A percentile compares a stretch with the other conserved stretches of the same genome.
These are phyloP conservation scores for Cryptotermes secundus DNA, from an alignment of 1,140 invertebrate species.

Conservation along the genomic window DNA sequence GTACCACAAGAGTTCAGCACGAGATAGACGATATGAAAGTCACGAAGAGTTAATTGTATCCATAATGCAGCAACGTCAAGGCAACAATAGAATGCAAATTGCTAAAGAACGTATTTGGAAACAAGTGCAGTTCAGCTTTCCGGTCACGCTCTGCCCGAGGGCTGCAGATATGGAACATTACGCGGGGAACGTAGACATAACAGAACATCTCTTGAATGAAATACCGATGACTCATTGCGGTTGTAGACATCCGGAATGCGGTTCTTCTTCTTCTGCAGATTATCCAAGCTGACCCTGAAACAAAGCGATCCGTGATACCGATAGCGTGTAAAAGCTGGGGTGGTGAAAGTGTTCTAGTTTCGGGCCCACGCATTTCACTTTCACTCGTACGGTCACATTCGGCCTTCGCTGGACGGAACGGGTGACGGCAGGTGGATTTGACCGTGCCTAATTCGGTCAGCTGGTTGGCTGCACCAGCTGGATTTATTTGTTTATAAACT, in stretches of 20 bases:
- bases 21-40: too few species aligned
- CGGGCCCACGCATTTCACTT: background rate
- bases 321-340: too few species aligned
- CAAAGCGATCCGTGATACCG: background rate
- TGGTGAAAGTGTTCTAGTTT: conserved; percentile 5
- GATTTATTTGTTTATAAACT: too few species aligned
- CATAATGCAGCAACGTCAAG: too few species aligned
- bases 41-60: too few species aligned
- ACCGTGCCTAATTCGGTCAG: background rate
- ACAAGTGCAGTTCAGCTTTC: too few species aligned
- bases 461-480: background rate
- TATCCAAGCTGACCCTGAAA: conserved; percentile 9
- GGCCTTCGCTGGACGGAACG: background rate
- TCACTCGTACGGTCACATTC: background rate
- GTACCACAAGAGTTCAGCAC: too few species aligned
- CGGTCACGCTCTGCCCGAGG: too few species aligned
- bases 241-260: background rate
- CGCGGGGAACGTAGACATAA: background rate
- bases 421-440: background rate
- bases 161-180: background rate
- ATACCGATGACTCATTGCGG: background rate
- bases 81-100: too few species aligned
- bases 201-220: background rate
- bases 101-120: too few species aligned
- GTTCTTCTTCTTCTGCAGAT: conserved; percentile 1